phyloP scores from a whole-genome alignment of 2,797 vertebrate species.

The Falco rusticolus region DNA sequence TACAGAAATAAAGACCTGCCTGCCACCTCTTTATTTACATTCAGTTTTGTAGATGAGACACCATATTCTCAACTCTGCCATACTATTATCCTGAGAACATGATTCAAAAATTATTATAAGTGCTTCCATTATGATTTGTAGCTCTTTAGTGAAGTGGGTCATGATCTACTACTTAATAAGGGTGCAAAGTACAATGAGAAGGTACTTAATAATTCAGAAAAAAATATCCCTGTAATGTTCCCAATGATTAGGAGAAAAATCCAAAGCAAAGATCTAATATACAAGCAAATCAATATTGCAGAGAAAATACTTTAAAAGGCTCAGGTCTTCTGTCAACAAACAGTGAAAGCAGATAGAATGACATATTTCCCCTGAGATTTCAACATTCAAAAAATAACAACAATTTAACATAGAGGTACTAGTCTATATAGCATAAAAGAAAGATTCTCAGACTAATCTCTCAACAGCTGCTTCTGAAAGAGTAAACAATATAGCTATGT shows the following conservation, averaged over 20 bases:
- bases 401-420: neutral
- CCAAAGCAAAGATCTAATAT: constrained; percentile 13
- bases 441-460: neutral
- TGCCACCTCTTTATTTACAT: neutral
- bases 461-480: neutral
- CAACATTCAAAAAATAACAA: neutral
- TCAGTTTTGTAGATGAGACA: neutral
- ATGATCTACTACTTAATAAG: neutral
- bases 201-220: neutral
- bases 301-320: neutral
- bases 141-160: constrained; percentile 4
- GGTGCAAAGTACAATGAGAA: neutral
- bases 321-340: neutral
- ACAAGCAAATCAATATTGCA: neutral
- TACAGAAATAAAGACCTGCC: neutral
- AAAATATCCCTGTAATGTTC: neutral
- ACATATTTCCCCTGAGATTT: neutral
- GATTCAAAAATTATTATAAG: constrained; percentile 19
- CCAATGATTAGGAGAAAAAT: neutral
- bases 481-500: neutral
- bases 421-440: neutral
- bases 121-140: neutral
- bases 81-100: neutral
- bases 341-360: neutral
- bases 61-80: neutral